These are phyloP conservation scores for Paramormyrops hopkinsi DNA, from an alignment of 2,797 vertebrate species.

Conservation along the genomic window DNA sequence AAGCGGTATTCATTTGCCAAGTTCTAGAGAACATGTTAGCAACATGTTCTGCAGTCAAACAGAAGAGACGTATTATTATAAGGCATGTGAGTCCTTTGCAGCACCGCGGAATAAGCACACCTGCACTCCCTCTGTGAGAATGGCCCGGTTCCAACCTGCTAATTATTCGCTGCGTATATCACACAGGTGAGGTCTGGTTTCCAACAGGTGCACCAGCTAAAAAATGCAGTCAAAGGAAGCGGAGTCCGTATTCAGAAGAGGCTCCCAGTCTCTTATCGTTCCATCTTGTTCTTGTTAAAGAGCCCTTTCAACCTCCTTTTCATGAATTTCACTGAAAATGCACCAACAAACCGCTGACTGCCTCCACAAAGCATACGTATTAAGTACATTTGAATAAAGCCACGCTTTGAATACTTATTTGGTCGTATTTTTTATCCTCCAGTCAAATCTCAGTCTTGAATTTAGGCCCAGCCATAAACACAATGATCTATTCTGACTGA, in stretches of 20 bases:
- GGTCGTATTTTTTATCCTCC: constrained; percentile 65
- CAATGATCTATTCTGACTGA: neutral
- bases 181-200: constrained; percentile 13
- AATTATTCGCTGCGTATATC: constrained; percentile 8
- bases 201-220: constrained; percentile 1
- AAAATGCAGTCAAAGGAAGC: neutral
- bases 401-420: constrained; percentile 62
- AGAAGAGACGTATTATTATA: neutral
- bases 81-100: neutral
- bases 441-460: constrained; percentile 63
- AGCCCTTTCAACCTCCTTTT: neutral
- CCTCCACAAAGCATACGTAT: constrained; percentile 35
- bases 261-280: neutral
- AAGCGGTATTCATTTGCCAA: neutral
- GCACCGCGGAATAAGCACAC: neutral
- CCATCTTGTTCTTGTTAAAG: constrained; percentile 7
- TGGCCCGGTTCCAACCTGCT: neutral
- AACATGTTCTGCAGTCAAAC: neutral
- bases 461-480: constrained; percentile 24
- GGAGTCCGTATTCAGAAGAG: neutral
- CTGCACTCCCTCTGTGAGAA: neutral
- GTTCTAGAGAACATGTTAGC: constrained; percentile 5
- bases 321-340: constrained; percentile 3
- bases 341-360: neutral
- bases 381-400: constrained; percentile 63